A percentile compares a stretch with the other conserved stretches of the same genome.
These are phyloP conservation scores for Galago senegalensis DNA, from an alignment of 2,797 vertebrate species.

Conservation along the genomic window DNA sequence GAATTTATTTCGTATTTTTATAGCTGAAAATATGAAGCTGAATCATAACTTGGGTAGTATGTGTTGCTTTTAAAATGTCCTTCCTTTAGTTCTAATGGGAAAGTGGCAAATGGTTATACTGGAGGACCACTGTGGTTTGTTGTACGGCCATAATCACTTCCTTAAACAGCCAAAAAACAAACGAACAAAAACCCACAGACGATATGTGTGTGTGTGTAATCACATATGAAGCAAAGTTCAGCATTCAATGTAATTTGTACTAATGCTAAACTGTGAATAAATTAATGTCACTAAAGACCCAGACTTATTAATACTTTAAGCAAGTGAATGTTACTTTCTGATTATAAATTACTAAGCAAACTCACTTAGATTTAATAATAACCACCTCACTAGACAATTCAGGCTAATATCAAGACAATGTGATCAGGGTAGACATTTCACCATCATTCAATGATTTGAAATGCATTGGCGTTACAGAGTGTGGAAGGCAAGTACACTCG, in stretches of 20 bases:
- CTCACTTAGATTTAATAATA: background rate
- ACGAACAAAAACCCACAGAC: background rate
- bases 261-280: background rate
- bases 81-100: background rate
- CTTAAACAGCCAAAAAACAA: background rate
- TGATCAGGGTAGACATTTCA: background rate
- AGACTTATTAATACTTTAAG: background rate
- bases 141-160: background rate
- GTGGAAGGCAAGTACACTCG: background rate
- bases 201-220: background rate
- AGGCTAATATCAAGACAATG: background rate
- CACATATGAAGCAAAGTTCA: background rate
- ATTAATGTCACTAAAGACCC: background rate
- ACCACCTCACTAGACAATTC: background rate
- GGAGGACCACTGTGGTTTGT: background rate
- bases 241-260: background rate
- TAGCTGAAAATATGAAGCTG: slow-evolving; percentile 69
- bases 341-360: background rate
- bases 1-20: slow-evolving; percentile 72
- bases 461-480: background rate
- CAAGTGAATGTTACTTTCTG: background rate
- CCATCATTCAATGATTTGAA: background rate
- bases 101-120: background rate
- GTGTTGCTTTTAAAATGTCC: slow-evolving; percentile 41
- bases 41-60: slow-evolving; percentile 50